Evolutionary conservation across 92 coral and sea anemone species (phyloP).

Genomic region (Diadumene lineata): DNA sequence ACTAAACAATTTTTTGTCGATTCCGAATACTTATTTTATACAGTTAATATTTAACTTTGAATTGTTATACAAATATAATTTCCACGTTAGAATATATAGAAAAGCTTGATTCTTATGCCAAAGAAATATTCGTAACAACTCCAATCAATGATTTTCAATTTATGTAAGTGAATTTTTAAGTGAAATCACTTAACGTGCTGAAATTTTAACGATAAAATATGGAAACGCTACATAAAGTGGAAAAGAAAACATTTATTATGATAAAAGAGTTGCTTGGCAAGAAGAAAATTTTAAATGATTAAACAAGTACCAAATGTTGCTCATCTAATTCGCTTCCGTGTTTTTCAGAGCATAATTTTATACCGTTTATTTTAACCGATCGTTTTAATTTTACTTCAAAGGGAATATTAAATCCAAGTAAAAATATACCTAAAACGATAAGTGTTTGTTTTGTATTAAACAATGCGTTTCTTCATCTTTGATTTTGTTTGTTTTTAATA

Average conservation of each 20-base stretch:
- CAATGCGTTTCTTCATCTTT: background rate
- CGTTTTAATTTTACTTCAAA: no score
- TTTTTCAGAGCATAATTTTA: no score
- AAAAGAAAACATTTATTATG: conserved; percentile 8
- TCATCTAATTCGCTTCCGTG: no score
- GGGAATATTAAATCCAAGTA: no score
- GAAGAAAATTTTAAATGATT: background rate
- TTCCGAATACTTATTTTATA: no score
- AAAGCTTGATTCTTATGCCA: no score
- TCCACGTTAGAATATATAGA: background rate
- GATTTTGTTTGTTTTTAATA: conserved; percentile 1
- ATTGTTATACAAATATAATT: no score
- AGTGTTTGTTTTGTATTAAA: conserved; percentile 3
- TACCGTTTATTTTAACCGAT: no score
- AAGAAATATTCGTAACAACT: no score
- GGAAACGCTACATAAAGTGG: conserved; percentile 3
- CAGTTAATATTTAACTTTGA: background rate
- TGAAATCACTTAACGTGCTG: background rate
- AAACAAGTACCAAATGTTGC: no score
- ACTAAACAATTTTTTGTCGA: no score
- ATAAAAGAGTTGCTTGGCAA: background rate
- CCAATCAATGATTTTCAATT: background rate
- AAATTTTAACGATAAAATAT: background rate
- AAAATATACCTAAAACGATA: background rate
- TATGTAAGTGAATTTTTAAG: background rate